Base-by-base conservation (phyloP, 2,113 vertebrate genomes). In the Sebastes fasciatus region DNA sequence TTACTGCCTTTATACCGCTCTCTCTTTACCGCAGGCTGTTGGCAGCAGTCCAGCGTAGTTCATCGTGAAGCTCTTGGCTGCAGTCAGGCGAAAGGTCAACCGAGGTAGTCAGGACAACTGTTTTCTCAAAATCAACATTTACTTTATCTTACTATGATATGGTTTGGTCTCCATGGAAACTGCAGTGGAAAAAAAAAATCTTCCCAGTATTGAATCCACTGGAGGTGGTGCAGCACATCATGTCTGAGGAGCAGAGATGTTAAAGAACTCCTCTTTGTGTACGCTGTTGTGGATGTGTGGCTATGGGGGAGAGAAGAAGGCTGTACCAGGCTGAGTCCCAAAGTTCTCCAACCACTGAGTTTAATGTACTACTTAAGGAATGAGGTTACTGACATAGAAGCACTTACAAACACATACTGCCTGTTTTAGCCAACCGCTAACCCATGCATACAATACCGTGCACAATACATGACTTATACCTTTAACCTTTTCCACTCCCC, bases 131-230 rank as follows among this genome's bases (percentile, higher is more conserved):
- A 84, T 83, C 82, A 85, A 86, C 87, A 80, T 89, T 89, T 85
- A 85, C 73, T 90, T 92, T 80, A 87, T 85, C 77, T 46, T 87
- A 88, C 91, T 80, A 92, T 86, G 77, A 89, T 92, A 92, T 93
- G 86, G 80, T 79, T 89, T 65, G 43, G 89, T 94, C 70, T 89
- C 93, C 90, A 94, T 93, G 90, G 93, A 91, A 94, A 94, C 93
- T 89, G 90, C 82, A 88, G 69, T 60, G 61, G 72, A 49, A 49
- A 49, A 49, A 49, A 49, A 82, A 6, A 9, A 34, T 34, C 34
- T 69, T 55, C 52, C 55, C 26, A 23, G 84, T 58, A 52, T 86
- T 17, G 3, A 49, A 83, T 88, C 82, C 64, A 85, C 40, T 77
- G 88, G 79, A 90, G 87, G 73, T 84, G 85, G 82, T 84, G 83